Percentiles rank a stretch among this genome's conserved stretches.
Conservation (phyloP, 2,113 vertebrate genomes). For the Phylloscopus trochilus region DNA sequence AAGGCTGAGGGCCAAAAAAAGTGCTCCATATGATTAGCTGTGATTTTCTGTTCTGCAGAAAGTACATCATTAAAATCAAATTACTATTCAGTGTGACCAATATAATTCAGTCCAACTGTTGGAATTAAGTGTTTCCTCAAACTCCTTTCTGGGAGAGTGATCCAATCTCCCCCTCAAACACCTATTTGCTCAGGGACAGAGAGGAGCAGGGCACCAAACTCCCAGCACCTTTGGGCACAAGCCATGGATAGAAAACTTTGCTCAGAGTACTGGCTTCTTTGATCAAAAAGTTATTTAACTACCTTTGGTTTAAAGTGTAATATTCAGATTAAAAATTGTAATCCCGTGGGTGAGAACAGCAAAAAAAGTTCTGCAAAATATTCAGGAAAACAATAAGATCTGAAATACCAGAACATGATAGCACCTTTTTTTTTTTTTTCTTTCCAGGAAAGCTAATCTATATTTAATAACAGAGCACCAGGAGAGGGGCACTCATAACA, state of each 20-base stretch:
- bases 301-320: background rate
- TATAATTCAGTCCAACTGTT: background rate
- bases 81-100: constrained; percentile 38
- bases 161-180: background rate
- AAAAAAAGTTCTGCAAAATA: background rate
- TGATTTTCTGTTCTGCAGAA: constrained; percentile 19
- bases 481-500: constrained; percentile 12
- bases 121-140: background rate
- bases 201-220: background rate
- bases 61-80: constrained; percentile 39
- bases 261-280: background rate
- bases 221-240: background rate
- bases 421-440: background rate
- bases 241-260: background rate
- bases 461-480: constrained; percentile 54
- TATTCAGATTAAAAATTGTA: background rate
- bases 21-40: constrained; percentile 8
- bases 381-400: background rate
- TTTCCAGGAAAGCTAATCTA: constrained; percentile 41
- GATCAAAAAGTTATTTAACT: background rate
- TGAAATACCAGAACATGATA: background rate
- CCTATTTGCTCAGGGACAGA: background rate
- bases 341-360: background rate
- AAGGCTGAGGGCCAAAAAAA: constrained; percentile 46
- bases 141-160: background rate